Evolutionary conservation across 2,113 vertebrate genomes (phyloP), one percentile per base, ranked within the genome.

Genomic region (Eupsittula cactorum): DNA sequence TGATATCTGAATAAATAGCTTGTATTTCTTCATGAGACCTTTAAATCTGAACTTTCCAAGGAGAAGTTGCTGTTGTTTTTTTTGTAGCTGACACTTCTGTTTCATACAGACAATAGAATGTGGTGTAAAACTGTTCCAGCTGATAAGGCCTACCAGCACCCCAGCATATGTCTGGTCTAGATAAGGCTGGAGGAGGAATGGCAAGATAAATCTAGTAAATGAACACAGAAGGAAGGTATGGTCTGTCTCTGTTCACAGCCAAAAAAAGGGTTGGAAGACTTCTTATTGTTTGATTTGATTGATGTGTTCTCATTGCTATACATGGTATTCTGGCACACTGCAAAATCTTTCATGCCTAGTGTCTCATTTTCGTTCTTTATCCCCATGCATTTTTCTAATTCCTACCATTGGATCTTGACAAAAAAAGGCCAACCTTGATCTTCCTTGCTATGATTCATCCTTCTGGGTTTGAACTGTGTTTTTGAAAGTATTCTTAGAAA

Each of bases 181-280:
- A 88, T 94, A 95, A 97, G 68, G 42, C 53, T 81, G 79, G n/a
- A 88, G 41, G 16, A 96, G 50, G 25, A 93, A 57, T 24, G 13
- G 31, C 19, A 31, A 90, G 79, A 86, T 86, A 93, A 86, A 55
- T 86, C 60, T 90, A 63, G 68, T 63, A 88, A 92, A 86, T 57
- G 31, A 86, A 33, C 25, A 67, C n/a, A 77, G 21, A 14, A 81
- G 46, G 33, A 93, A 88, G 28, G 6, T 52, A 25, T 90, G 8
- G 33, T 93, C 60, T 81, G 25, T 53, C 31, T 37, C 35, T 47
- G 19, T 65, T 82, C 63, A 24, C 31, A 74, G 63, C 9, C 68
- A 92, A 52, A 70, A 13, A 55, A 13, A 55, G 35, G n/a, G 6
- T 74, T 90, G 59, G 35, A 93, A 88, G 71, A 23, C 21, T 77